Evolutionary conservation across 2,888 invertebrate species (phyloP), one percentile per base, ranked within the genome.

Genomic region (Thyatira batis): DNA sequence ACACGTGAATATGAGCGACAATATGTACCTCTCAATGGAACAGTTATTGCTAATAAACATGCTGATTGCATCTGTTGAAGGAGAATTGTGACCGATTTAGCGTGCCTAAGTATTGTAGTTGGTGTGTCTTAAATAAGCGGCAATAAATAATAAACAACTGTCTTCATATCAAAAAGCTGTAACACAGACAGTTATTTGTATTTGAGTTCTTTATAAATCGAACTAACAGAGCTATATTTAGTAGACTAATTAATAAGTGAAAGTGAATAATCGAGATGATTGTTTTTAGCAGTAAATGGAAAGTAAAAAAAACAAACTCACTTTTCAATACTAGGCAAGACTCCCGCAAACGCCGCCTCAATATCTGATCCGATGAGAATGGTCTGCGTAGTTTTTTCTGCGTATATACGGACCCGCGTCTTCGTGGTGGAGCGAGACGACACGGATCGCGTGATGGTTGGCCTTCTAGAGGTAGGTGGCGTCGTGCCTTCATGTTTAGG

Each of bases 361-460:
- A 97, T 92, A 73, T 97, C 97, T 2, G 87, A 83, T 52, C 95
- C 94, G 0, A 95, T 93, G 50, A 97, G 84, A 21, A 95, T 95
- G 0, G 97, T 97, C 81, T 97, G 97, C 11, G 94, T 93, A 49
- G 94, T 93, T 30, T 93, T 95, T 84, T 97, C 97, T 65, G 97
- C 96, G 80, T 96, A 97, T 63, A 97, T 97, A 72, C 94, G 93
- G 0, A 95, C 89, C 25, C 90, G 81, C 5, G 86, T 80, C 66
- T 88, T 89, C 13, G 83, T 81, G 1, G 87, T 77, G 10, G 87
- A 80, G 11, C 91, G 82, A 6, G 91, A 86, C 0, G 91, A 90
- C 23, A 75, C 72, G 0, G 92, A 90, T 1, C 91, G 80, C 3
- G 85, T 76, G 23, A 92, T 78, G 2, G 91, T 86, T 0, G 91